A percentile compares a stretch with the other conserved stretches of the same genome.
These are phyloP conservation scores for Drosophila infuscata DNA, from an alignment of 2,888 invertebrate genomes.

Conservation along the genomic window DNA sequence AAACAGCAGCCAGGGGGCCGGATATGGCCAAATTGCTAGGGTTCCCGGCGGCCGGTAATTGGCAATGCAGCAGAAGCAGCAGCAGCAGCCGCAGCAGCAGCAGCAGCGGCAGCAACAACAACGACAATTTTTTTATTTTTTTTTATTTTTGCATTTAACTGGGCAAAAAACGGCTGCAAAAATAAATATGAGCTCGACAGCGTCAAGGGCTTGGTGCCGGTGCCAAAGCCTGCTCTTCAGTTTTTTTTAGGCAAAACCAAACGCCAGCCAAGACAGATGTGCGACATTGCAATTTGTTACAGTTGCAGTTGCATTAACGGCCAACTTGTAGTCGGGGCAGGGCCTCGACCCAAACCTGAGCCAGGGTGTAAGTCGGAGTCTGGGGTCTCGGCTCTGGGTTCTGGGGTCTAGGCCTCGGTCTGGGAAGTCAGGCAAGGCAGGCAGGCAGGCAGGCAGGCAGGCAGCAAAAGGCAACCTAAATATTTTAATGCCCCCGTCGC, in stretches of 20 bases:
- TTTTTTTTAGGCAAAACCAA: conserved; percentile 70
- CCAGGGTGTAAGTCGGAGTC: conserved; percentile 29
- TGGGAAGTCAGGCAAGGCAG: conserved; percentile 56
- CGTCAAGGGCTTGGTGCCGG: conserved; percentile 55
- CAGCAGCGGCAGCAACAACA: conserved; percentile 35
- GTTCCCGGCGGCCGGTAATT: conserved; percentile 82
- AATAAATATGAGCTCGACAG: conserved; percentile 70
- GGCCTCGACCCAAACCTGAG: conserved; percentile 30
- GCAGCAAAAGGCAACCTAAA: conserved; percentile 68
- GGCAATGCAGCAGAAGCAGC: conserved; percentile 61
- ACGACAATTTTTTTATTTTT: conserved; percentile 52
- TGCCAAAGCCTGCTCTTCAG: conserved; percentile 25
- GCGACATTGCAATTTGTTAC: conserved; percentile 79
- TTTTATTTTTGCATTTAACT: conserved; percentile 45
- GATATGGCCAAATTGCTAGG: conserved; percentile 84
- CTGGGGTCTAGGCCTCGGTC: conserved; percentile 39
- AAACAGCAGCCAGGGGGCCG: conserved; percentile 79
- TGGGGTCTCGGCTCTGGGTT: conserved; percentile 6
- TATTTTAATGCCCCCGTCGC: conserved; percentile 76
- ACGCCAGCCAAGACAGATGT: conserved; percentile 78
- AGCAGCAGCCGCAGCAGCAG: conserved; percentile 12
- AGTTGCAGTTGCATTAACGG: conserved; percentile 80
- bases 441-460: conserved; percentile 47
- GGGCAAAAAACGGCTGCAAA: conserved; percentile 61
- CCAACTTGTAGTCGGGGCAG: conserved; percentile 33